Percentiles rank a stretch among this genome's conserved stretches.
Conservation (phyloP, 2,888 invertebrate genomes). For the Cantharis flavilabris region DNA sequence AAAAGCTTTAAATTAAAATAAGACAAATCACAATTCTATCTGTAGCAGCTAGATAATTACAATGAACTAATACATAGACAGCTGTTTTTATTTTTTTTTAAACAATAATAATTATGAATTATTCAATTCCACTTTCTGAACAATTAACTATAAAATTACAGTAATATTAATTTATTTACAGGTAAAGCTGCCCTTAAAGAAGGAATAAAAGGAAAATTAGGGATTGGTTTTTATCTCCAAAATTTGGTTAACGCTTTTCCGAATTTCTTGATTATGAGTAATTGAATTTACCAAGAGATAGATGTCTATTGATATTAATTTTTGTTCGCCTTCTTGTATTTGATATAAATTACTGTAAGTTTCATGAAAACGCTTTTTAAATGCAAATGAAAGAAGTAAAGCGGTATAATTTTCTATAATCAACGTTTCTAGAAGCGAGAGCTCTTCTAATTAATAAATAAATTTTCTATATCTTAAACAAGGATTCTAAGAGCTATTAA, state of each 20-base stretch:
- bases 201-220: too few relatives aligned
- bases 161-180: too few relatives aligned
- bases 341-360: slow-evolving; percentile 25
- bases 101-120: too few relatives aligned
- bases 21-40: too few relatives aligned
- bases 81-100: too few relatives aligned
- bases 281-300: not conserved
- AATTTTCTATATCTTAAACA: slow-evolving; percentile 37
- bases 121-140: too few relatives aligned
- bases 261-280: not conserved
- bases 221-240: too few relatives aligned
- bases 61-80: too few relatives aligned
- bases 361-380: slow-evolving; percentile 30
- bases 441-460: slow-evolving; percentile 41
- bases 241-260: not conserved
- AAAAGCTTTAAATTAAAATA: too few relatives aligned
- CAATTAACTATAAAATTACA: too few relatives aligned
- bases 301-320: not conserved
- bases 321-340: slow-evolving; percentile 3
- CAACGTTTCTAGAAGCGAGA: slow-evolving; percentile 33
- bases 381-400: slow-evolving; percentile 30
- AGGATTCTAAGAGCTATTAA: slow-evolving; percentile 40
- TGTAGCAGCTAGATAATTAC: too few relatives aligned
- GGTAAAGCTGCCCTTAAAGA: too few relatives aligned
- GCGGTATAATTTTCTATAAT: slow-evolving; percentile 35